Evolutionary conservation across 2,888 invertebrate species (phyloP).

Genomic region (Barypeithes pellucidus): DNA sequence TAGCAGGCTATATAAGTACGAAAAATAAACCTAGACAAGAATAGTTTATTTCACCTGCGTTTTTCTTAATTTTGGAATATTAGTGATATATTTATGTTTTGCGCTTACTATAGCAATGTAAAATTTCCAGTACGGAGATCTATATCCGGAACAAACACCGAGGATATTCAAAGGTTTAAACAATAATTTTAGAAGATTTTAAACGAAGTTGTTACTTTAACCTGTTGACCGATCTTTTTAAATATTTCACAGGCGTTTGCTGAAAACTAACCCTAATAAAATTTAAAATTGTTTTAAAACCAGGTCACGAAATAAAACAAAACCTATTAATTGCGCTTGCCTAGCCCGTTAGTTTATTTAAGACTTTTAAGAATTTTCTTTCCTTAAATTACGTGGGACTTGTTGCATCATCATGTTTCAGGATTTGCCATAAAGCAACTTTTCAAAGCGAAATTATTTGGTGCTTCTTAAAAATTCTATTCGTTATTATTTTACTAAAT

Average conservation of each 20-base stretch:
- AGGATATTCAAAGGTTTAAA: too few relatives aligned
- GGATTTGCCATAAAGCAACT: not conserved
- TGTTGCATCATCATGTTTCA: conserved; percentile 22
- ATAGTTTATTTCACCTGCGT: too few relatives aligned
- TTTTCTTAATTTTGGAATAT: too few relatives aligned
- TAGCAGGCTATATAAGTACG: too few relatives aligned
- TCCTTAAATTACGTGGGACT: conserved; percentile 5
- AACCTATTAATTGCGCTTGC: conserved; percentile 49
- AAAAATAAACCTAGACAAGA: too few relatives aligned
- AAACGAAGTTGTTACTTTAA: too few relatives aligned
- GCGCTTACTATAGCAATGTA: too few relatives aligned
- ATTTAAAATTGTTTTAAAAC: conserved; percentile 40
- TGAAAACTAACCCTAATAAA: conserved; percentile 30
- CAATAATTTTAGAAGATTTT: too few relatives aligned
- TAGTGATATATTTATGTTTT: too few relatives aligned
- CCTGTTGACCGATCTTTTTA: not conserved
- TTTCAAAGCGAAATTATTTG: too few relatives aligned
- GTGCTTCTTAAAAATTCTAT: not conserved
- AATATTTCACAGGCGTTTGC: not conserved
- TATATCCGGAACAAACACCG: too few relatives aligned
- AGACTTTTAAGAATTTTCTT: conserved; percentile 44
- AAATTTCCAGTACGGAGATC: too few relatives aligned
- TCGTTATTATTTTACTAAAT: not conserved
- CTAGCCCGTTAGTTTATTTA: conserved; percentile 46
- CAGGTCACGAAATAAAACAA: conserved; percentile 48